Evolutionary conservation across 2,888 invertebrate species (phyloP), one percentile per base, ranked within the genome.

Genomic region (Atherix ibis): DNA sequence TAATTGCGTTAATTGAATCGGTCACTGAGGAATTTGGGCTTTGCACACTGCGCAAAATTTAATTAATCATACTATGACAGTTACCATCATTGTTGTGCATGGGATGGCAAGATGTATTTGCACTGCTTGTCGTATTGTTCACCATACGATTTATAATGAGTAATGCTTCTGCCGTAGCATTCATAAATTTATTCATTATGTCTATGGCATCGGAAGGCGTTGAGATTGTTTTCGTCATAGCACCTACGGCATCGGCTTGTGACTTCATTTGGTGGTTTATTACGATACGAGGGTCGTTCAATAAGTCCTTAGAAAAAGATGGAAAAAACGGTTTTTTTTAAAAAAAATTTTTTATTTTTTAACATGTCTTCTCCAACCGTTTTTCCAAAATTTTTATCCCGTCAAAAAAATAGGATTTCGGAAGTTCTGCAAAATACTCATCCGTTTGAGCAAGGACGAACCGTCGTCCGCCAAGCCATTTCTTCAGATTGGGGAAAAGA

Each of bases 111-210:
- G 26, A 5, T 26, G 26, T 26, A 5, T 6, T 22, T 10, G 22
- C 6, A 22, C 10, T 10, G 22, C 6, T 10, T 22, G 6, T 22
- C 6, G 22, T 8, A 10, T 22, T 6, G 10, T 22, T 22, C 6
- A 61, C 50, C 40, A 60, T 58, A 41, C 49, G 52, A 37, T 61
- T 61, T 1, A 61, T 46, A 41, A 58, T 55, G 34, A 49, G 48
- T 2, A 61, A 47, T 15, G 60, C 60, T 46, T 61, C 60, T 6
- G 54, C 57, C 16, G 60, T 58, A 17, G 56, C 52, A 38, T 58
- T 58, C 48, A 61, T 56, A 38, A 61, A 61, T 44, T 58, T 59
- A 40, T 58, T 56, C 57, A 61, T 59, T 34, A 61, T 60, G 30
- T 59, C 53, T 3, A 58, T 46, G 5, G 56, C 61, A 40, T 61